phyloP scores from a whole-genome alignment of 2,797 vertebrate genomes.

The Gambusia yucatana region DNA sequence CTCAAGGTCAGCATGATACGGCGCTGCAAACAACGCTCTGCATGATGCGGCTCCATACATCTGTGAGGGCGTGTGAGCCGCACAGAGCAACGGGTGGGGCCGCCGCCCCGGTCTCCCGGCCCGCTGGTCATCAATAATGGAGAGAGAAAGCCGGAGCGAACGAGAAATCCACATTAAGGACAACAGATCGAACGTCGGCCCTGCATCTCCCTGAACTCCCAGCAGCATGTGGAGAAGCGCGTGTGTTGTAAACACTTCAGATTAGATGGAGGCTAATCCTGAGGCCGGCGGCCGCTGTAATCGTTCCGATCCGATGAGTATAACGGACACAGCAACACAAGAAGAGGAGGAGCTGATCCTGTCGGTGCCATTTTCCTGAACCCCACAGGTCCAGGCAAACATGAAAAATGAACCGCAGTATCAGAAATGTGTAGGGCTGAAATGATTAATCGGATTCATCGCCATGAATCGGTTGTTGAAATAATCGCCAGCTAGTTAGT shows the following conservation, averaged over 20 bases:
- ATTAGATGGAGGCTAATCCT: slow-evolving; percentile 47
- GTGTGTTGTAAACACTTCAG: slow-evolving; percentile 38
- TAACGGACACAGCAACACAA: slow-evolving; percentile 9
- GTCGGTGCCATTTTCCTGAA: slow-evolving; percentile 22
- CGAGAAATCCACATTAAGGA: slow-evolving; percentile 31
- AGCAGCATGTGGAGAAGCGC: slow-evolving; percentile 24
- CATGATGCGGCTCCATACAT: neutral
- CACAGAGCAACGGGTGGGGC: slow-evolving; percentile 27
- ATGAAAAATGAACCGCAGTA: neutral
- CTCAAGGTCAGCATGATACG: slow-evolving; percentile 53
- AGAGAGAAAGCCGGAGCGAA: slow-evolving; percentile 31
- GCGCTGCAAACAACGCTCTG: slow-evolving; percentile 25
- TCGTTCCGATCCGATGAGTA: slow-evolving; percentile 27
- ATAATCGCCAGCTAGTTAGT: too few species aligned
- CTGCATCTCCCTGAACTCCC: slow-evolving; percentile 1
- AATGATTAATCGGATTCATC: too few species aligned
- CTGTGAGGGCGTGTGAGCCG: neutral
- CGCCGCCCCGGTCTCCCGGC: slow-evolving; percentile 42
- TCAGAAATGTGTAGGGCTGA: neutral
- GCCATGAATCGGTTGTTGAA: too few species aligned
- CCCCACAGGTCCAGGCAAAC: slow-evolving; percentile 9
- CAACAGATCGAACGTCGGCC: slow-evolving; percentile 22
- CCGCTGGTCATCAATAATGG: slow-evolving; percentile 70
- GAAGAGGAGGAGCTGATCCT: slow-evolving; percentile 1
- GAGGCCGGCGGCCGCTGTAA: slow-evolving; percentile 54